phyloP scores from a whole-genome alignment of 2,888 invertebrate species.

The Antheraea assamensis region DNA sequence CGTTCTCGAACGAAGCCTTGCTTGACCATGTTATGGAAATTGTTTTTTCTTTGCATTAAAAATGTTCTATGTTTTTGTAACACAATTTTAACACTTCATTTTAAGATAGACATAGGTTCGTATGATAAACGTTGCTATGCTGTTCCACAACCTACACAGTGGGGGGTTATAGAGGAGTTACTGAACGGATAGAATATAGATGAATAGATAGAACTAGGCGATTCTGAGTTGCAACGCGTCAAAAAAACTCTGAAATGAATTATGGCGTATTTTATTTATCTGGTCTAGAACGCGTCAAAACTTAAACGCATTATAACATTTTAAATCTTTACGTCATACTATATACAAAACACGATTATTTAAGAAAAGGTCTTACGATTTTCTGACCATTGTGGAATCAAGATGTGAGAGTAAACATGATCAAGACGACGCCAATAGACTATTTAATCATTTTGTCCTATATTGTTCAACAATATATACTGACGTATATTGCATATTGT shows the following conservation, averaged over 20 bases:
- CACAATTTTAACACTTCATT: background rate
- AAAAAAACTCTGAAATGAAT: background rate
- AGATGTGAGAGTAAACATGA: too few species aligned
- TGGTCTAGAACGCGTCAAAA: too few species aligned
- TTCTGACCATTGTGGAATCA: too few species aligned
- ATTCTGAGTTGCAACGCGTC: background rate
- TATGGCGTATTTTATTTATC: too few species aligned
- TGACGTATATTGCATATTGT: too few species aligned
- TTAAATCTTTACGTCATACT: too few species aligned
- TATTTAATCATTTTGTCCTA: too few species aligned
- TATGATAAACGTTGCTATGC: background rate
- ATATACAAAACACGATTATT: too few species aligned
- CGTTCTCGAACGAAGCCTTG: slow-evolving; percentile 28
- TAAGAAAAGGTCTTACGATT: too few species aligned
- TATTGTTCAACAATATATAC: too few species aligned
- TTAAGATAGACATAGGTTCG: background rate
- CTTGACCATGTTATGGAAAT: slow-evolving; percentile 31
- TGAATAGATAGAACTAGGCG: background rate
- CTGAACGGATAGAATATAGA: background rate
- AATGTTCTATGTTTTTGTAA: background rate
- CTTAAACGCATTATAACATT: too few species aligned
- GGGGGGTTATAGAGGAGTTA: background rate
- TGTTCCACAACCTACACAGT: background rate
- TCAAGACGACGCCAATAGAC: too few species aligned
- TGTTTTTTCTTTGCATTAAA: slow-evolving; percentile 30